These are phyloP conservation scores for Oscheius sp. DNA, from an alignment of 2,888 invertebrate genomes.

Conservation along the genomic window DNA sequence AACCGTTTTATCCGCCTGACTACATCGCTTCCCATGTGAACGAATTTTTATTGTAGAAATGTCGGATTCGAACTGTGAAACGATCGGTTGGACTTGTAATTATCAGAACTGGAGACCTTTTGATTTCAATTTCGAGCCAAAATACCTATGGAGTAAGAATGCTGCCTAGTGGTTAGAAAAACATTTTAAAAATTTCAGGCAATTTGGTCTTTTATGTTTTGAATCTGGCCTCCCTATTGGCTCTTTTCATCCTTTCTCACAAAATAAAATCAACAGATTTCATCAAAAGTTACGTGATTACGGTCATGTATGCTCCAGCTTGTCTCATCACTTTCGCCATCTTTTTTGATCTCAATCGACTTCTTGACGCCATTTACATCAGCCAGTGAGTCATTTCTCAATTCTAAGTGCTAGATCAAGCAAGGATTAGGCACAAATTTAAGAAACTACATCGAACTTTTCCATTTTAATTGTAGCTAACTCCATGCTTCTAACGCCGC, in stretches of 20 bases:
- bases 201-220: background rate
- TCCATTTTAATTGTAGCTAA: background rate
- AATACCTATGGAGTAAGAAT: background rate
- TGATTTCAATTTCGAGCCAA: conserved; percentile 5
- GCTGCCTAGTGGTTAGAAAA: background rate
- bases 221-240: background rate
- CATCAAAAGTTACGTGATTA: background rate
- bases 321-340: conserved; percentile 5
- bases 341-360: background rate
- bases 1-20: too few species aligned
- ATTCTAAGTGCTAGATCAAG: background rate
- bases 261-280: background rate
- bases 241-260: background rate
- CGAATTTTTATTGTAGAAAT: too few species aligned
- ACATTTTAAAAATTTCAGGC: background rate
- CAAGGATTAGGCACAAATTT: background rate
- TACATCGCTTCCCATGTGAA: too few species aligned
- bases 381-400: background rate
- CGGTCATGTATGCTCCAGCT: background rate
- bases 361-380: background rate
- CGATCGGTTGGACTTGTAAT: background rate
- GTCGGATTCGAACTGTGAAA: too few species aligned
- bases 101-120: conserved; percentile 1
- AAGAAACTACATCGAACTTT: background rate
- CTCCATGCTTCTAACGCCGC: background rate